phyloP scores from a whole-genome alignment of 1,140 invertebrate species.

The Dermatophagoides farinae region DNA sequence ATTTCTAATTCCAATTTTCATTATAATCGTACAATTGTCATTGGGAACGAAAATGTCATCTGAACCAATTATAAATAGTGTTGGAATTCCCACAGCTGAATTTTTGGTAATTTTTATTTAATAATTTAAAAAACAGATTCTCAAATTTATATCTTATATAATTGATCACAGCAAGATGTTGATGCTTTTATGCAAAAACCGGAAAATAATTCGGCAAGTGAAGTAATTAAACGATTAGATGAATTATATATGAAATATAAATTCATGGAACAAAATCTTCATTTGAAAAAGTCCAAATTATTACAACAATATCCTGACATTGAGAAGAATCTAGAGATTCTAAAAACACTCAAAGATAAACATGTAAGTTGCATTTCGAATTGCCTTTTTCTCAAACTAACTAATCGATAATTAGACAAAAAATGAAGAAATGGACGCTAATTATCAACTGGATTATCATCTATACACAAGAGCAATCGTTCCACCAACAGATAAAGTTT shows the following conservation, averaged over 20 bases:
- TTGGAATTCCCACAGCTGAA: conserved; percentile 19
- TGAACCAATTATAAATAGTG: conserved; percentile 13
- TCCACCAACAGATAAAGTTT: conserved; percentile 76
- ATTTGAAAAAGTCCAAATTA: conserved; percentile 52
- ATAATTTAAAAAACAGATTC: background rate
- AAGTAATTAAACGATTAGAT: conserved; percentile 60
- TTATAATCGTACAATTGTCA: no score
- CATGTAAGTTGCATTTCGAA: conserved; percentile 4
- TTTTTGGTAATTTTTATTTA: conserved; percentile 17
- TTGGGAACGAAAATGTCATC: background rate
- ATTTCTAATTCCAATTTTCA: no score
- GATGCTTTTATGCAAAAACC: conserved; percentile 66
- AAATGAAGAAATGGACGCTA: conserved; percentile 47
- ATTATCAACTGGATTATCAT: conserved; percentile 85
- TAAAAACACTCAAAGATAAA: conserved; percentile 46
- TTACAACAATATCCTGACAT: conserved; percentile 80
- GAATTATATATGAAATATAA: conserved; percentile 88
- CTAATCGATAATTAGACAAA: conserved; percentile 23
- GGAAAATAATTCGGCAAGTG: conserved; percentile 58
- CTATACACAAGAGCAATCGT: conserved; percentile 70
- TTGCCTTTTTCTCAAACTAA: conserved; percentile 1
- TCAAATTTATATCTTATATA: background rate
- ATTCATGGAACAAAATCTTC: conserved; percentile 80
- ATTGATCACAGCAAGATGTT: conserved; percentile 60
- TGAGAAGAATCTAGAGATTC: conserved; percentile 71